Conservation (phyloP, 2,888 invertebrate genomes). For the Exephanes ischioxanthus region DNA sequence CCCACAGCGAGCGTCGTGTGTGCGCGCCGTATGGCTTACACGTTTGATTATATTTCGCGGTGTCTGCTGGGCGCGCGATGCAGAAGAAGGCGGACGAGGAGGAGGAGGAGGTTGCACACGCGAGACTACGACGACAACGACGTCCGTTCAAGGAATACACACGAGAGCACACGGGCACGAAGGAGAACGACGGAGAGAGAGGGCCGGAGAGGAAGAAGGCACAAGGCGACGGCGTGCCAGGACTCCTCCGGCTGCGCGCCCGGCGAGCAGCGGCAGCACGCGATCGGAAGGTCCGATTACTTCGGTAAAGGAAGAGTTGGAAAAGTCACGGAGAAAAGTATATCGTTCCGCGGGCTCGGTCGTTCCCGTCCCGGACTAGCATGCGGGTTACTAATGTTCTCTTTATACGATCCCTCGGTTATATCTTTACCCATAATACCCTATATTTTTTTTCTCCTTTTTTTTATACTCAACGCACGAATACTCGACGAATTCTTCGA, state of each 20-base stretch:
- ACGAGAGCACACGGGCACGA: not conserved
- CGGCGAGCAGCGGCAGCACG: constrained; percentile 46
- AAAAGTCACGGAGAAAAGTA: constrained; percentile 61
- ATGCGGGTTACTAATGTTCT: constrained; percentile 33
- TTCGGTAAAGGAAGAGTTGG: constrained; percentile 58
- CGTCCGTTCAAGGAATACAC: constrained; percentile 17
- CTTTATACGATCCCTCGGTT: constrained; percentile 36
- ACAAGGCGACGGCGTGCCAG: constrained; percentile 44
- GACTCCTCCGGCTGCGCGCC: constrained; percentile 36
- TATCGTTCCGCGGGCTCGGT: constrained; percentile 22
- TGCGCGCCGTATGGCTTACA: constrained; percentile 68
- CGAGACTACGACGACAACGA: constrained; percentile 48
- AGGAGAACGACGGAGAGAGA: not conserved
- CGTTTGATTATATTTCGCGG: constrained; percentile 68
- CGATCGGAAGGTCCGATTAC: constrained; percentile 65
- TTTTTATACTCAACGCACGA: not conserved
- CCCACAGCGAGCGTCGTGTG: constrained; percentile 66
- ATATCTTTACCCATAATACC: constrained; percentile 1
- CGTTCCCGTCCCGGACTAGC: constrained; percentile 23
- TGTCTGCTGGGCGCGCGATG: constrained; percentile 45
- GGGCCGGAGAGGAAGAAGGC: constrained; percentile 7
- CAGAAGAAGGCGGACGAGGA: constrained; percentile 14
- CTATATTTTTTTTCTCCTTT: not conserved
- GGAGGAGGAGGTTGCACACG: constrained; percentile 38
- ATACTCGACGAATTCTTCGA: constrained; percentile 18